These are phyloP conservation scores for Lasiurus borealis DNA, from an alignment of 2,113 vertebrate species.

Conservation along the genomic window DNA sequence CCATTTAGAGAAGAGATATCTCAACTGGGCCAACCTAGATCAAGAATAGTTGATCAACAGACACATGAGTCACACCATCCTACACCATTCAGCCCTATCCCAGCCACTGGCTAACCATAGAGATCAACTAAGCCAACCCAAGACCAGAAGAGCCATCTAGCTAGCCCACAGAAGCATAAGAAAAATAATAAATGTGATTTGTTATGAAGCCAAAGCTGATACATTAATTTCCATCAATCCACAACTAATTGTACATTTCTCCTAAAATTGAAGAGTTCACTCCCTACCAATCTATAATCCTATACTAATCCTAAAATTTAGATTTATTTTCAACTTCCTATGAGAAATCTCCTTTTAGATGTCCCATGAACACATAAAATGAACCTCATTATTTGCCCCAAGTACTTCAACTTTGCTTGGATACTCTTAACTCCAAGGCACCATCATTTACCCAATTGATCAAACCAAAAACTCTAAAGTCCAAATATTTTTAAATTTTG, in stretches of 20 bases:
- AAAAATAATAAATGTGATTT: conserved; percentile 12
- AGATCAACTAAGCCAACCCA: neutral
- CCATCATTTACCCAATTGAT: neutral
- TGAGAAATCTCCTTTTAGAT: conserved; percentile 5
- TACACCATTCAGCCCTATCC: neutral
- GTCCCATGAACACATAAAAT: neutral
- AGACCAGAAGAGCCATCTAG: neutral
- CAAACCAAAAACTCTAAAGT: neutral
- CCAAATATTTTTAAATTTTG: neutral
- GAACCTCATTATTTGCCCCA: neutral
- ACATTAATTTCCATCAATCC: neutral
- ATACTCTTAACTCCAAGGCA: neutral
- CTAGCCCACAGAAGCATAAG: neutral
- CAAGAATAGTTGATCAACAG: neutral
- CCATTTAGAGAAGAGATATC: neutral
- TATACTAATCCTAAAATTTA: neutral
- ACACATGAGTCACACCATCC: neutral
- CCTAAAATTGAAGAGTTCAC: neutral
- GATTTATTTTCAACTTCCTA: conserved; percentile 24
- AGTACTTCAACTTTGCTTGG: neutral
- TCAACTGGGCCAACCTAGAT: neutral
- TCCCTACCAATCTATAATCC: neutral
- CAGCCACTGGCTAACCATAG: neutral
- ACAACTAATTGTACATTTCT: neutral
- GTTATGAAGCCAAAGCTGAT: neutral